A percentile compares a stretch with the other conserved stretches of the same genome.
Evolutionary conservation across 2,888 invertebrate species (phyloP).

Genomic region (Ectobius pallidus): DNA sequence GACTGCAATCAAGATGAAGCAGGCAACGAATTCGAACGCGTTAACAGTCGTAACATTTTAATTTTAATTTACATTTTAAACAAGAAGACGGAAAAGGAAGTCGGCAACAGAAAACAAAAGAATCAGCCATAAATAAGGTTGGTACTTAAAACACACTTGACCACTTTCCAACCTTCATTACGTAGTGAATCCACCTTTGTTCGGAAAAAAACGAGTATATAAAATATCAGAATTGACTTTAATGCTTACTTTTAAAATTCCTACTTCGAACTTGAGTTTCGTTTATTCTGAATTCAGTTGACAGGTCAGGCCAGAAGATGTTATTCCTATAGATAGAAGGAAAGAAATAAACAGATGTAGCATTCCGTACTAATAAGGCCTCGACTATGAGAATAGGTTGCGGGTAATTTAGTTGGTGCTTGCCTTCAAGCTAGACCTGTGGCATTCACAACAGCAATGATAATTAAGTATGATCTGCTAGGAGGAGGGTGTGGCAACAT

Average conservation of each 20-base stretch:
- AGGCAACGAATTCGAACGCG: too few relatives aligned
- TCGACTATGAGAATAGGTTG: constrained; percentile 2
- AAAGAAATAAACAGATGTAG: neutral
- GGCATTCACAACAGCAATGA: constrained; percentile 6
- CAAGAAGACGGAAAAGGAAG: too few relatives aligned
- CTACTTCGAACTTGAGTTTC: too few relatives aligned
- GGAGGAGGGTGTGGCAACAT: constrained; percentile 16
- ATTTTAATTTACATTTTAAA: too few relatives aligned
- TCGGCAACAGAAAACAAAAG: too few relatives aligned
- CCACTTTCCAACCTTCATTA: too few relatives aligned
- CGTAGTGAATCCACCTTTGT: too few relatives aligned
- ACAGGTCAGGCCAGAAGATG: neutral
- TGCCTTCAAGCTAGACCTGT: neutral
- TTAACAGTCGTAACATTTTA: too few relatives aligned
- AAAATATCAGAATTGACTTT: neutral
- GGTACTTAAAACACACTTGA: too few relatives aligned
- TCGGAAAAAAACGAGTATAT: too few relatives aligned
- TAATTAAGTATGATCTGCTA: constrained; percentile 23
- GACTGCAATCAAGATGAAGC: too few relatives aligned
- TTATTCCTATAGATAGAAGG: neutral
- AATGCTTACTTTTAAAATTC: neutral
- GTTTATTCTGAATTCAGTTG: neutral
- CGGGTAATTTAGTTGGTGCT: constrained; percentile 9
- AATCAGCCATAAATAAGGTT: too few relatives aligned
- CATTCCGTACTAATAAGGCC: neutral